Conservation (phyloP, 1,140 invertebrate genomes). For the Cotesia typhae region DNA sequence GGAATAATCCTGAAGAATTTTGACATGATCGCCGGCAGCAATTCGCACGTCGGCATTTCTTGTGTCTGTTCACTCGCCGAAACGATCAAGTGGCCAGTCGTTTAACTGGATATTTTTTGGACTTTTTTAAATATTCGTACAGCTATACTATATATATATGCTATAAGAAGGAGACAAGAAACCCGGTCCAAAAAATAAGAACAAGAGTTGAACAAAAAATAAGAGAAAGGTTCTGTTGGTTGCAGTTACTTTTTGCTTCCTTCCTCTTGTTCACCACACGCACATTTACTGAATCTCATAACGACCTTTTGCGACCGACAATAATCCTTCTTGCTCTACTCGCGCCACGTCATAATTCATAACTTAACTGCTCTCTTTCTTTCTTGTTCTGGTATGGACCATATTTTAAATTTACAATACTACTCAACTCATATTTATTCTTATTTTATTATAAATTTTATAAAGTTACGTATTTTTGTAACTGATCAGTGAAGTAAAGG, state of each 20-base stretch:
- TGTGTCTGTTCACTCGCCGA: conserved; percentile 22
- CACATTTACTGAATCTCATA: conserved; percentile 39
- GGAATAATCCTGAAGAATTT: conserved; percentile 25
- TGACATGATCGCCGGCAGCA: conserved; percentile 16
- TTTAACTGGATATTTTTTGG: conserved; percentile 44
- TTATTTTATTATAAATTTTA: conserved; percentile 31
- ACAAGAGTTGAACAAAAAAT: conserved; percentile 22
- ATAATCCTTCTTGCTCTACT: conserved; percentile 56
- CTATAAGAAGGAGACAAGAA: conserved; percentile 23
- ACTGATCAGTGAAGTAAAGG: too few relatives aligned
- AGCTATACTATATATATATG: too few relatives aligned
- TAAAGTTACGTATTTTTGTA: too few relatives aligned
- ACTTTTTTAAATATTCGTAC: too few relatives aligned
- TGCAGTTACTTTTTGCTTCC: conserved; percentile 48
- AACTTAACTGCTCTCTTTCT: conserved; percentile 58
- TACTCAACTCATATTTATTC: conserved; percentile 27
- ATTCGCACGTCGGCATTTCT: conserved; percentile 33
- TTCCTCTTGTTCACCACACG: conserved; percentile 34
- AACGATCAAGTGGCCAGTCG: conserved; percentile 38
- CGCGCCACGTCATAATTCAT: conserved; percentile 61
- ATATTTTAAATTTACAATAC: conserved; percentile 34
- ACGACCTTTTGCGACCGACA: conserved; percentile 53
- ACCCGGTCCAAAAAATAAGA: conserved; percentile 17
- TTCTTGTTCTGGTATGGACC: conserved; percentile 6
- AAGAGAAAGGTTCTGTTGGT: conserved; percentile 43